Base-by-base conservation (phyloP, 2,888 invertebrate genomes). In the Netelia fuscicornis region DNA sequence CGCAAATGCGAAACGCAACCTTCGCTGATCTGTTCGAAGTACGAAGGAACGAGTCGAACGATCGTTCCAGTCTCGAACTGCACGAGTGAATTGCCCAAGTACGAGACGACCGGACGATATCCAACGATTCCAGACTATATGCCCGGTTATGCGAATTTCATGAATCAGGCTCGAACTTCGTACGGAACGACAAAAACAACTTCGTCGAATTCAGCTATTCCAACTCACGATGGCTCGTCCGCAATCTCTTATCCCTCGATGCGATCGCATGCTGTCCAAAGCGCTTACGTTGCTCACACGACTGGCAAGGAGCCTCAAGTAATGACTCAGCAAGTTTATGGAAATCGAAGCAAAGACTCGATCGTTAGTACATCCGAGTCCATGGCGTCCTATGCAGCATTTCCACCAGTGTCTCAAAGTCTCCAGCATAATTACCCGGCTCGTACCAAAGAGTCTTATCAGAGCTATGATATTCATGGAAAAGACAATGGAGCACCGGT, bases 91-190 rank as follows among this genome's bases (percentile, higher is more conserved):
- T 65, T 76, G 2, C 56, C 83, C 1, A 89, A 88, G 44, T 91
- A 89, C 54, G 88, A 90, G 58, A 64, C 88, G 0, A 87, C 86
- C 3, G 84, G 86, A 10, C 83, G 88, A 1, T 91, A 90, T 48
- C 87, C 90, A 6, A 84, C 83, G 8, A 68, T 89, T 37, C 90
- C 91, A 9, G 90, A 90, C 67, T 92, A 91, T 25, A 76, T 90
- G 2, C 90, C 91, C 5, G 89, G 83, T 65, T 91, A 91, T 42
- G 82, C 90, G 0, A 89, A 87, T 17, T 88, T 90, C 6, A 25
- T 83, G 9, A 80, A 52, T 37, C 80, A 72, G 37, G 3, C 56
- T 10, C 65, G 72, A 0, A 8, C 54, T 0, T 65, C 64, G 52
- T 65, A 67, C 1, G 58, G 30, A 20, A 20, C 48, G 1, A 23